Evolutionary conservation across 2,888 invertebrate species (phyloP).

Genomic region (Coecobrya sp.): DNA sequence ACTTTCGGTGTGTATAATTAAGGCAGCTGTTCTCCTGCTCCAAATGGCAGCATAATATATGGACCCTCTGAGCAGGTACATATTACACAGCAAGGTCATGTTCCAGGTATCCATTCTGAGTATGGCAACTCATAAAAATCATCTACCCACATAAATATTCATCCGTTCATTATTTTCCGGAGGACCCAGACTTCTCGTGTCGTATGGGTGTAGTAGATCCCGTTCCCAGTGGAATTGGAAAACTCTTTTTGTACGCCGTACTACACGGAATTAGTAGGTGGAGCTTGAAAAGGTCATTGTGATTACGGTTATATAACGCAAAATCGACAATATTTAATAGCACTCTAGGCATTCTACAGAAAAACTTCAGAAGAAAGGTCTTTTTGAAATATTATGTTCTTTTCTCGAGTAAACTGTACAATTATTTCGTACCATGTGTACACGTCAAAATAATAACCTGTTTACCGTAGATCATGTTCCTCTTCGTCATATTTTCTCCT

Average conservation of each 20-base stretch:
- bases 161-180: constrained; percentile 31
- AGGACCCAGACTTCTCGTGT: not conserved
- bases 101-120: not conserved
- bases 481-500: too few relatives aligned
- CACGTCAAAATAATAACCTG: too few relatives aligned
- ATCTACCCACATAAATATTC: constrained; percentile 31
- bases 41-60: not conserved
- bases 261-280: constrained; percentile 18
- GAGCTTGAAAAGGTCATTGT: constrained; percentile 46
- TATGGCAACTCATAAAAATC: not conserved
- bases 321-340: not conserved
- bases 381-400: too few relatives aligned
- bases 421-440: too few relatives aligned
- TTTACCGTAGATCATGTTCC: too few relatives aligned
- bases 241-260: not conserved
- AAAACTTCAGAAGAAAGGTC: too few relatives aligned
- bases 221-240: not conserved
- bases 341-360: too few relatives aligned
- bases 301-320: constrained; percentile 28
- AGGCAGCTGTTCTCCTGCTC: not conserved
- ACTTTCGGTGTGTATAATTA: constrained; percentile 50
- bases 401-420: too few relatives aligned
- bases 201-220: not conserved
- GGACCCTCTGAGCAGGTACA: not conserved
- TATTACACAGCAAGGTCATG: constrained; percentile 6